Evolutionary conservation across 2,888 invertebrate species (phyloP).

Genomic region (Oscheius sp.): DNA sequence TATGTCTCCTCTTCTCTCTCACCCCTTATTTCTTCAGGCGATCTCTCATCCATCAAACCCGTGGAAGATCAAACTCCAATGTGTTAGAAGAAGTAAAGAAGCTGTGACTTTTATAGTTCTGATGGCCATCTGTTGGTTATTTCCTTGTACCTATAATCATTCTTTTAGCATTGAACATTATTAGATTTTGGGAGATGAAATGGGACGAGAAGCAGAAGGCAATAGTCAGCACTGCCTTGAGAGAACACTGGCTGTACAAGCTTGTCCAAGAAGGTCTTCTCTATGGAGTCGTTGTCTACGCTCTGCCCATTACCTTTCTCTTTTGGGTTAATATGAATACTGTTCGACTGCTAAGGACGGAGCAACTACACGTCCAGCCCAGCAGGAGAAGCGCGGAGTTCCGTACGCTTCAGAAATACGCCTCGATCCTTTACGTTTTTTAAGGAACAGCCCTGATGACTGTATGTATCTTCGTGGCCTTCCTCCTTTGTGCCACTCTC

Average conservation of each 20-base stretch:
- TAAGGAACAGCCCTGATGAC: conserved; percentile 60
- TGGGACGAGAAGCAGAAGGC: conserved; percentile 26
- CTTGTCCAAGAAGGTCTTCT: conserved; percentile 55
- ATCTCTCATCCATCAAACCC: conserved; percentile 55
- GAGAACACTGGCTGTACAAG: conserved; percentile 34
- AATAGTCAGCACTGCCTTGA: conserved; percentile 18
- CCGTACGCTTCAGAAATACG: conserved; percentile 48
- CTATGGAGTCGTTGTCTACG: conserved; percentile 60
- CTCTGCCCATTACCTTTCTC: conserved; percentile 51
- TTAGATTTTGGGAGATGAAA: conserved; percentile 40
- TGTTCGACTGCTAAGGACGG: conserved; percentile 36
- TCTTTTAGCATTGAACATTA: conserved; percentile 34
- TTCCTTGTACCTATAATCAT: neutral
- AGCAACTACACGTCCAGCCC: conserved; percentile 28
- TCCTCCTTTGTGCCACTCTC: conserved; percentile 58
- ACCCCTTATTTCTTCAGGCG: conserved; percentile 32
- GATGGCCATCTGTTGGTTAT: conserved; percentile 26
- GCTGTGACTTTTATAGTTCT: conserved; percentile 35
- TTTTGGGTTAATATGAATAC: conserved; percentile 59
- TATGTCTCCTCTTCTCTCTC: neutral
- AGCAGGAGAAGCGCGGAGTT: conserved; percentile 25
- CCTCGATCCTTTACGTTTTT: conserved; percentile 45
- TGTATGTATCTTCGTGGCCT: conserved; percentile 54
- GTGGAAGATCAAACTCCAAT: conserved; percentile 53
- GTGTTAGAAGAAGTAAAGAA: conserved; percentile 36